These are phyloP conservation scores for Scopus umbretta DNA, from an alignment of 2,113 vertebrate species.

Conservation along the genomic window DNA sequence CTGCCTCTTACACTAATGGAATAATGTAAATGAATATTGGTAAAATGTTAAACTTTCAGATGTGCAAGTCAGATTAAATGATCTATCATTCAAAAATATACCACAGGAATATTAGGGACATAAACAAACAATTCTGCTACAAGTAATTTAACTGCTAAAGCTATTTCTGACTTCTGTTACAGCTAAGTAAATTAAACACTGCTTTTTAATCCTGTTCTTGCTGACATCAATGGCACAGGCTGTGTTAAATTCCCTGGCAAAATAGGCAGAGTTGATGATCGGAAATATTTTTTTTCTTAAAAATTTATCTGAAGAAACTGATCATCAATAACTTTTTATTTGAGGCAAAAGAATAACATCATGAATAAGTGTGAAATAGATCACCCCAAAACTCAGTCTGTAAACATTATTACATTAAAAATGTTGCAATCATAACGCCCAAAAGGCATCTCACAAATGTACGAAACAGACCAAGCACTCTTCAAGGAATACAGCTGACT, in stretches of 20 bases:
- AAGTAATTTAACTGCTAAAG: neutral
- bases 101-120: neutral
- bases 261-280: neutral
- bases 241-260: neutral
- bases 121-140: constrained; percentile 1
- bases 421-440: neutral
- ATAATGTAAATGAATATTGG: neutral
- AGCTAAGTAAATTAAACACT: neutral
- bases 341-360: neutral
- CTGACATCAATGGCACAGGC: neutral
- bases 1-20: constrained; percentile 3
- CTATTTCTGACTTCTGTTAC: neutral
- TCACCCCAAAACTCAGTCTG: neutral
- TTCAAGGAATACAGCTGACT: neutral
- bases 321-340: neutral
- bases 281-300: neutral
- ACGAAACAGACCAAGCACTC: neutral
- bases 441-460: neutral
- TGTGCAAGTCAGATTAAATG: neutral
- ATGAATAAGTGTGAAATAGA: neutral
- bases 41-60: constrained; percentile 19
- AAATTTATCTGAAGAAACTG: neutral
- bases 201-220: neutral
- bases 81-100: constrained; percentile 5
- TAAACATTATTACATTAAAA: neutral